Conservation (phyloP, 2,113 vertebrate species). For the rabbit (Oryctolagus cuniculus) region DNA sequence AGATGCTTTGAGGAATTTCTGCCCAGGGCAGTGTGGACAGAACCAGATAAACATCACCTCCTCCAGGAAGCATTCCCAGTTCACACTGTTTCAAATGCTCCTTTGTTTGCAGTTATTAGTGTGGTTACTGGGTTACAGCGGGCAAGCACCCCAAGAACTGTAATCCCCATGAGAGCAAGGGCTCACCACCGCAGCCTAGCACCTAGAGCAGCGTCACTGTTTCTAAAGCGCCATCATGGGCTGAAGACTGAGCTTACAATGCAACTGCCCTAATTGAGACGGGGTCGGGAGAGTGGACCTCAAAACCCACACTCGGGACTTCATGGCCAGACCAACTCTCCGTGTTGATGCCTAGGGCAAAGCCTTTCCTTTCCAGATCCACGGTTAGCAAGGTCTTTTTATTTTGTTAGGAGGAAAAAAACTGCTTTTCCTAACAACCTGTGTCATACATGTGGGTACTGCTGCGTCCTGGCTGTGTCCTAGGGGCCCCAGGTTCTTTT, state of each 20-base stretch:
- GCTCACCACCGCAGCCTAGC: background rate
- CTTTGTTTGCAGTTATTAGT: background rate
- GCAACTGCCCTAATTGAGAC: background rate
- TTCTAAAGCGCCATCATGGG: background rate
- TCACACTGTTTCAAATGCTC: background rate
- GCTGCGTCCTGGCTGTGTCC: background rate
- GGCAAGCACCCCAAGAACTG: too few species aligned
- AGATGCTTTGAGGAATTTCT: background rate
- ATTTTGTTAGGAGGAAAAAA: background rate
- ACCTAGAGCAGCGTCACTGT: background rate
- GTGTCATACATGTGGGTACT: background rate
- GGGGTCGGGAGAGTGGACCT: background rate
- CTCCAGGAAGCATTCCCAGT: background rate
- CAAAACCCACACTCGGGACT: background rate
- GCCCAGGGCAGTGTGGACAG: background rate
- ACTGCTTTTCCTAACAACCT: background rate
- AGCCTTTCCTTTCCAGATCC: background rate
- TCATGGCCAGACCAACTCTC: background rate
- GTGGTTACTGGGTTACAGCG: background rate
- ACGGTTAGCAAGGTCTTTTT: background rate
- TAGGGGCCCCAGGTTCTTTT: background rate
- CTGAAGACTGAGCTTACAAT: background rate
- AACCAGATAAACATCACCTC: background rate
- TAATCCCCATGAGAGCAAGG: background rate
- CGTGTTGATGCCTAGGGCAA: background rate